These are phyloP conservation scores for Forbesichthys agassizii DNA, from an alignment of 2,113 vertebrate genomes.

Conservation along the genomic window DNA sequence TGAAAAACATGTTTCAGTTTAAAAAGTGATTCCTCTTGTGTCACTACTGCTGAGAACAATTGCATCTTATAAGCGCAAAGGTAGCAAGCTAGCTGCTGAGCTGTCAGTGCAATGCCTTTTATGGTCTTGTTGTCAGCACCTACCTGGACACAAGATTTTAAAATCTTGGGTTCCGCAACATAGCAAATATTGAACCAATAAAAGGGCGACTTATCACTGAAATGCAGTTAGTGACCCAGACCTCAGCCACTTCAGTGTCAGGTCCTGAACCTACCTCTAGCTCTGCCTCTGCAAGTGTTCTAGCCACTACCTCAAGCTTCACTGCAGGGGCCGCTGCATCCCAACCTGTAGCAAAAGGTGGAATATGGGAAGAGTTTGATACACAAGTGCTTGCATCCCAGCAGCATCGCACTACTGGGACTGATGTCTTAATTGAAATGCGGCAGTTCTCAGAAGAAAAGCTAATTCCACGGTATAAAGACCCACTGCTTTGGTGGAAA, in stretches of 20 bases:
- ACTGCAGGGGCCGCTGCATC: not conserved
- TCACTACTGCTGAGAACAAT: conserved; percentile 25
- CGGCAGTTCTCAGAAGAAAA: conserved; percentile 25
- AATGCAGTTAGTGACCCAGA: conserved; percentile 16
- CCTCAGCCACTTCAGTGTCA: conserved; percentile 5
- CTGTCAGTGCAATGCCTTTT: conserved; percentile 18
- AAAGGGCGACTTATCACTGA: conserved; percentile 16
- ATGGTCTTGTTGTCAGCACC: conserved; percentile 20
- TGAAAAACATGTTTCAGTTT: conserved; percentile 35
- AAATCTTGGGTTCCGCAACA: conserved; percentile 8
- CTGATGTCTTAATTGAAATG: conserved; percentile 36
- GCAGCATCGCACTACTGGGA: conserved; percentile 15
- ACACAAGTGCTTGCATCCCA: conserved; percentile 19
- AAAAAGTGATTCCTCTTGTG: conserved; percentile 27
- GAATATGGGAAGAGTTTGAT: conserved; percentile 19
- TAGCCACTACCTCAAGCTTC: not conserved
- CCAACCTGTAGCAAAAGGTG: conserved; percentile 20
- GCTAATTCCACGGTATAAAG: conserved; percentile 17
- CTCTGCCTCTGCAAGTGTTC: conserved; percentile 5
- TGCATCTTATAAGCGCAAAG: conserved; percentile 7
- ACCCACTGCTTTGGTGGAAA: conserved; percentile 35
- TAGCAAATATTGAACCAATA: conserved; percentile 1
- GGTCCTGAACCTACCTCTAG: not conserved
- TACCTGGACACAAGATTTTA: conserved; percentile 23
- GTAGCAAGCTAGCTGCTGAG: conserved; percentile 29